Conservation (phyloP, 2,888 invertebrate genomes). For the Aquatica leii region DNA sequence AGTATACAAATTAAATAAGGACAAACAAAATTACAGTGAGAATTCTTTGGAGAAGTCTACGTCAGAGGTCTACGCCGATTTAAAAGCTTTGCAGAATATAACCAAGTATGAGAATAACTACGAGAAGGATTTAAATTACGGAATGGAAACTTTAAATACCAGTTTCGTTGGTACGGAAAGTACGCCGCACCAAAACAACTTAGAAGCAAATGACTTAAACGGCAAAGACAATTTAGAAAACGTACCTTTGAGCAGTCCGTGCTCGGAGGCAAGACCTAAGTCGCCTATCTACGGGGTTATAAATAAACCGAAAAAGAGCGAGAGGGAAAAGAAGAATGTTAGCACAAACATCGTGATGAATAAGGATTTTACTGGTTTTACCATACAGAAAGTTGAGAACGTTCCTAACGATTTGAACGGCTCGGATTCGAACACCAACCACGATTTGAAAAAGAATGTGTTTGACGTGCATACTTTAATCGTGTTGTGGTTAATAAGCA, state of each 20-base stretch:
- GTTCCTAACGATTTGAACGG: slow-evolving; percentile 33
- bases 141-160: slow-evolving; percentile 50
- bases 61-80: slow-evolving; percentile 57
- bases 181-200: slow-evolving; percentile 47
- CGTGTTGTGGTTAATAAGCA: slow-evolving; percentile 78
- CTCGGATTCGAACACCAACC: slow-evolving; percentile 17
- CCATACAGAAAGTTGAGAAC: slow-evolving; percentile 20
- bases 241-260: slow-evolving; percentile 50
- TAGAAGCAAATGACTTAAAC: slow-evolving; percentile 49
- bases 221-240: slow-evolving; percentile 39
- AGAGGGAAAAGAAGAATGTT: slow-evolving; percentile 18
- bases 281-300: slow-evolving; percentile 56
- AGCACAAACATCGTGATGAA: slow-evolving; percentile 33
- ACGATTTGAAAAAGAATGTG: slow-evolving; percentile 29
- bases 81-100: slow-evolving; percentile 55
- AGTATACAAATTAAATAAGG: slow-evolving; percentile 53
- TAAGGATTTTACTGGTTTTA: slow-evolving; percentile 32
- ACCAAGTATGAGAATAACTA: slow-evolving; percentile 47
- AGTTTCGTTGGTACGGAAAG: slow-evolving; percentile 54
- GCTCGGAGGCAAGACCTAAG: slow-evolving; percentile 46
- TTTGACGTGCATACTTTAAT: slow-evolving; percentile 74
- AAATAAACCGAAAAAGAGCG: slow-evolving; percentile 44
- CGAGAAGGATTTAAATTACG: slow-evolving; percentile 49
- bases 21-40: slow-evolving; percentile 45
- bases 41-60: slow-evolving; percentile 55